Percentiles rank a stretch among this genome's conserved stretches.
These are phyloP conservation scores for Diploptera punctata DNA, from an alignment of 2,888 invertebrate genomes.

Conservation along the genomic window DNA sequence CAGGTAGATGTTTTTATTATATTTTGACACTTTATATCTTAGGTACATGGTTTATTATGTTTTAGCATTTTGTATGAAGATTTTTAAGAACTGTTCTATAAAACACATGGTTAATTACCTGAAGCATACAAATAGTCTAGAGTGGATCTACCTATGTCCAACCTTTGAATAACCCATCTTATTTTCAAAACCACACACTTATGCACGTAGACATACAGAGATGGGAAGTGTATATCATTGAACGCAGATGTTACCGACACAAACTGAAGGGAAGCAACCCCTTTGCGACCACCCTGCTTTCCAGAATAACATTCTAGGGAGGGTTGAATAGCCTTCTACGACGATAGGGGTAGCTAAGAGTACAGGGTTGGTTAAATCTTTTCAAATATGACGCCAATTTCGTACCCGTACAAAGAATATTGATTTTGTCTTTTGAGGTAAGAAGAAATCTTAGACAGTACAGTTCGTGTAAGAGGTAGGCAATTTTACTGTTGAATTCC, in stretches of 20 bases:
- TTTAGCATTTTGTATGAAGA: too few relatives aligned
- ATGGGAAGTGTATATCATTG: neutral
- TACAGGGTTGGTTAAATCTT: slow-evolving; percentile 2
- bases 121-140: too few relatives aligned
- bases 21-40: too few relatives aligned
- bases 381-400: neutral
- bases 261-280: neutral
- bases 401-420: slow-evolving; percentile 3
- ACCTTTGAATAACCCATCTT: too few relatives aligned
- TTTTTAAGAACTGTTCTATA: too few relatives aligned
- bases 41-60: too few relatives aligned
- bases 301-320: neutral
- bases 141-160: too few relatives aligned
- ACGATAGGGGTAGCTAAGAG: neutral
- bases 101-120: too few relatives aligned
- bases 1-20: too few relatives aligned
- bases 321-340: neutral
- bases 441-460: too few relatives aligned
- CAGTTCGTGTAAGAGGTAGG: too few relatives aligned
- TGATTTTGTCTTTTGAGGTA: neutral
- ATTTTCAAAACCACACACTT: neutral
- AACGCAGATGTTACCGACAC: neutral
- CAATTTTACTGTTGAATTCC: too few relatives aligned
- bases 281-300: neutral
- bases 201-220: neutral